phyloP scores from a whole-genome alignment of 2,797 vertebrate species.

The Saxicola maurus region DNA sequence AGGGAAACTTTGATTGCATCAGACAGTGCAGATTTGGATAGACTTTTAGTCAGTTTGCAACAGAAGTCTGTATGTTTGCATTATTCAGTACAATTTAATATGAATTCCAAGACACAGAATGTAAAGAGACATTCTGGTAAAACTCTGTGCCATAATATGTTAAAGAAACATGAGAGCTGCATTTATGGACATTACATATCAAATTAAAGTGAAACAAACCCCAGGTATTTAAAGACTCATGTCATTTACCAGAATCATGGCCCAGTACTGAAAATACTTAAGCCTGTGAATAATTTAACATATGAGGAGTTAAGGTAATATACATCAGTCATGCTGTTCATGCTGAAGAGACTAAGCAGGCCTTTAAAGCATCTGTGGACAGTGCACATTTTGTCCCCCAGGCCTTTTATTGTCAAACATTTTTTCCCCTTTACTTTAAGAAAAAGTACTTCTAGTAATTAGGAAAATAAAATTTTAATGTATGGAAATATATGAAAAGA shows the following conservation, averaged over 20 bases:
- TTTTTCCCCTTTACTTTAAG: neutral
- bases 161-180: neutral
- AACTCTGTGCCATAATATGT: neutral
- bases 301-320: neutral
- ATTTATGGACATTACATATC: neutral
- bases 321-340: neutral
- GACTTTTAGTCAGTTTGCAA: conserved; percentile 3
- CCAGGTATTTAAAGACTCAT: neutral
- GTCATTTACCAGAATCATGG: neutral
- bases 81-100: conserved; percentile 34
- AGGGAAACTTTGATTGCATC: conserved; percentile 15
- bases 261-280: neutral
- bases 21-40: conserved; percentile 25
- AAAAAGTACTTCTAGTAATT: neutral
- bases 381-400: neutral
- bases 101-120: conserved; percentile 14
- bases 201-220: neutral
- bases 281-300: neutral
- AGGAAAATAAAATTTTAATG: neutral
- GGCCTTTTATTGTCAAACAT: neutral
- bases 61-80: conserved; percentile 9
- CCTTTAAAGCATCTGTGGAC: neutral
- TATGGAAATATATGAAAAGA: neutral
- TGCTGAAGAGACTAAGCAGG: neutral
- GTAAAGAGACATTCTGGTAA: neutral